Conservation (phyloP, 2,113 vertebrate genomes). For the Anarrhichthys ocellatus region DNA sequence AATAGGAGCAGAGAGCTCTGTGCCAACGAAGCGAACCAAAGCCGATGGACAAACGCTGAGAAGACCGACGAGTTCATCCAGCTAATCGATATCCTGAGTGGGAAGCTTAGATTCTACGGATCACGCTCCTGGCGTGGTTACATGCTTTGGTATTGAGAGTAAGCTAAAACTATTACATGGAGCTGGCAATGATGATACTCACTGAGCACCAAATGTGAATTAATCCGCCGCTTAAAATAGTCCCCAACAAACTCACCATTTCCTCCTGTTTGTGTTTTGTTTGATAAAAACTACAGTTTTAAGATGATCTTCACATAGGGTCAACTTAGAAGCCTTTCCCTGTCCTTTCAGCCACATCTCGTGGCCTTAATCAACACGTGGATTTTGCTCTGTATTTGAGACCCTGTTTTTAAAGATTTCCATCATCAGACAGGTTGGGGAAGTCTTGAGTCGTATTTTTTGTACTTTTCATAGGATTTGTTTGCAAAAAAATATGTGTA, state of each 20-base stretch:
- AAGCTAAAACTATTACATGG: not conserved
- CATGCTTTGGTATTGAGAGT: not conserved
- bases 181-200: not conserved
- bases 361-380: too few relatives aligned
- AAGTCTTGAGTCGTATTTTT: too few relatives aligned
- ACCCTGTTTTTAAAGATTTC: too few relatives aligned
- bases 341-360: too few relatives aligned
- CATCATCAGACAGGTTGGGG: too few relatives aligned
- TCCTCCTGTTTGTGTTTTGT: not conserved
- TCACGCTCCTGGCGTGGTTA: not conserved
- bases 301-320: too few relatives aligned
- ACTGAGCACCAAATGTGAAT: not conserved
- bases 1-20: slow-evolving; percentile 2
- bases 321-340: too few relatives aligned
- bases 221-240: not conserved
- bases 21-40: slow-evolving; percentile 20
- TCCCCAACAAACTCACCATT: not conserved
- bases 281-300: not conserved
- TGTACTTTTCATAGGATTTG: too few relatives aligned
- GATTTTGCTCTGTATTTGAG: too few relatives aligned
- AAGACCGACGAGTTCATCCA: not conserved
- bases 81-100: not conserved
- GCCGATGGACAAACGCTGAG: not conserved
- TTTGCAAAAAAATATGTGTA: too few relatives aligned
- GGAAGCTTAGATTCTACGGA: not conserved